Evolutionary conservation across 2,113 vertebrate genomes (phyloP), one percentile per base, ranked within the genome.

Genomic region (Myanophis thanlyinensis): DNA sequence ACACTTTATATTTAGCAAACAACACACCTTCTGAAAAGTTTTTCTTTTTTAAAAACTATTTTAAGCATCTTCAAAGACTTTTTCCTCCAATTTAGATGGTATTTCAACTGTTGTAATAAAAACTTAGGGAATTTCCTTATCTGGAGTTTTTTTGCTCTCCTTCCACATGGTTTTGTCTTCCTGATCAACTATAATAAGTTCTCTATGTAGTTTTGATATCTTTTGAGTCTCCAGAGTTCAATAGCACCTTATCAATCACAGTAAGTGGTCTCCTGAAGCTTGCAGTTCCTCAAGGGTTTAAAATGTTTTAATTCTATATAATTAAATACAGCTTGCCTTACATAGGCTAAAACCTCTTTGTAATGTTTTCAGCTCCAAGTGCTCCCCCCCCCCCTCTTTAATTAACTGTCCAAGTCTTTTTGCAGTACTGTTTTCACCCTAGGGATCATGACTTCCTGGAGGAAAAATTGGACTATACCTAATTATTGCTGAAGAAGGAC

Each of bases 241-340:
- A 89, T 44, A 95, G 92, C 85, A 95, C 95, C 92, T 95, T 54
- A 67, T 86, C 84, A 89, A 93, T 89, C 90, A 89, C 87, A 91
- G 90, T 89, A 91, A 52, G 51, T 94, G 87, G 86, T 46, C 85
- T 94, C 89, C 93, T 93, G 91, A 93, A 93, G 73, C 80, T 73
- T 23, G 40, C 73, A 85, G 59, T 88, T 3, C 95, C 96, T 94
- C 95, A 73, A 88, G 88, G 89, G 93, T 10, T 53, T 91, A 73
- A 94, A 92, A 91, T 94, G 91, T 91, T 96, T 96, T 96, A 97
- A 96, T 96, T 96, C 94, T 90, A 93, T 89, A 89, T 96, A 96
- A 97, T 97, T 97, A 97, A 97, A 95, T 4, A 95, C 86, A 62
- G 90, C 54, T 62, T 97, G 67, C 94, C 95, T 94, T 94, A 95